These are phyloP conservation scores for Priocnemis perturbator DNA, from an alignment of 2,888 invertebrate genomes.

Conservation along the genomic window DNA sequence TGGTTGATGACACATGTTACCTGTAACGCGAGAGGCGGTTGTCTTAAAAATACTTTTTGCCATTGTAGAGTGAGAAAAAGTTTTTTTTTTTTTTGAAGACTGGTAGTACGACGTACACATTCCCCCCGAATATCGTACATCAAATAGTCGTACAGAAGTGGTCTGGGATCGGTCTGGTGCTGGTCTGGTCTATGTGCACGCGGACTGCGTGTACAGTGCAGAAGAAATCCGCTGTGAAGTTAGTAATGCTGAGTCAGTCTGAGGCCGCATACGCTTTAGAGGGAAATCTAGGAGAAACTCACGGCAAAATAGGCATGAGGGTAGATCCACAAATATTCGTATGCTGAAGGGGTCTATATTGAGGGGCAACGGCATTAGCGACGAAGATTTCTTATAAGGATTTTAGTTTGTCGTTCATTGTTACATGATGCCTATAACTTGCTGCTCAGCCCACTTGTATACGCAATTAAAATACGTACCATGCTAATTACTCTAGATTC, in stretches of 20 bases:
- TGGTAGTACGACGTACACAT: constrained; percentile 44
- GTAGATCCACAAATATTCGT: neutral
- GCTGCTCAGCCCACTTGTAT: too few relatives aligned
- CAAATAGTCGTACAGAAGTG: constrained; percentile 43
- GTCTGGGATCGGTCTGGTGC: constrained; percentile 51
- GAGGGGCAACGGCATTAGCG: too few relatives aligned
- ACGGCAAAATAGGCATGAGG: neutral
- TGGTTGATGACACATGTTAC: too few relatives aligned
- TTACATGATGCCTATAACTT: neutral
- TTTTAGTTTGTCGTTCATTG: neutral
- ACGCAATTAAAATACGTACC: too few relatives aligned
- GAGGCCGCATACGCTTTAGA: constrained; percentile 38
- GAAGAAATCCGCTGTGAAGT: constrained; percentile 51
- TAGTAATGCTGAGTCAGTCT: constrained; percentile 63
- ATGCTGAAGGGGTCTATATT: too few relatives aligned
- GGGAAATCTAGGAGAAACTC: neutral
- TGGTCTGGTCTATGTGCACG: constrained; percentile 49
- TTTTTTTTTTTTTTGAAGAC: constrained; percentile 30
- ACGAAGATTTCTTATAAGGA: constrained; percentile 30
- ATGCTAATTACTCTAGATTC: too few relatives aligned
- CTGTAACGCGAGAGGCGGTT: too few relatives aligned
- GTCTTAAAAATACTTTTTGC: too few relatives aligned
- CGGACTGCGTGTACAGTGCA: constrained; percentile 37
- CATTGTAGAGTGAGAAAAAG: neutral
- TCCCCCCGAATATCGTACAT: constrained; percentile 15